Evolutionary conservation across 2,113 vertebrate genomes (phyloP), one percentile per base, ranked within the genome.

Genomic region (Sturnus vulgaris): DNA sequence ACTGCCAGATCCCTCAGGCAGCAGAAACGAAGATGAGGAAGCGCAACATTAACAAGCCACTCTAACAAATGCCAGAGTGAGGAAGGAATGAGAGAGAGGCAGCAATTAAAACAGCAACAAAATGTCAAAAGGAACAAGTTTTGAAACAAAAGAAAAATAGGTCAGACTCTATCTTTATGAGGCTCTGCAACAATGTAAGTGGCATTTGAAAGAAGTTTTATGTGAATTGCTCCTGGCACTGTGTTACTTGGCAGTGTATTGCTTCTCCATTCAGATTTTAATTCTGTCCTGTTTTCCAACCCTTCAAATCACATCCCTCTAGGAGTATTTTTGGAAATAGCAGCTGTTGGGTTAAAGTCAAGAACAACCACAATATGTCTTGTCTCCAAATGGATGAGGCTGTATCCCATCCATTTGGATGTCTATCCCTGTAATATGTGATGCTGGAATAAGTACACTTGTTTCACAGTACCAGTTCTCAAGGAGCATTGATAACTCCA

Each of bases 91-190:
- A 70, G 59, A 83, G 37, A 73, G 59, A 81, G 37, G 24, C 27
- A 93, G 57, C 31, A 86, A 88, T 92, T 95, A 66, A 27, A 88
- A 72, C 56, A 95, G 70, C 22, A 77, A 64, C 46, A 79, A 95
- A 91, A 94, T 65, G 72, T 92, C 65, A 76, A 60, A 80, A 42
- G 50, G 53, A 93, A 35, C 63, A 86, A 56, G 20, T 90, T 91
- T 59, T 81, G 59, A 75, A 93, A 90, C 71, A 92, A 83, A 90
- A 69, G 61, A 64, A 88, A 95, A 91, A 82, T 84, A 92, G 86
- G 82, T 82, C 88, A 92, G n/a, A 5, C 7, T 86, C 75, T 82
- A 64, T 89, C 77, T 92, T 85, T 76, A 25, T 64, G n/a, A 33
- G 33, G 80, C 52, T 64, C 69, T 82, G 69, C 42, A 96, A 73